Percentiles rank a stretch among this genome's conserved stretches.
Conservation (phyloP, 2,888 invertebrate genomes). For the Apotomis turbidana region DNA sequence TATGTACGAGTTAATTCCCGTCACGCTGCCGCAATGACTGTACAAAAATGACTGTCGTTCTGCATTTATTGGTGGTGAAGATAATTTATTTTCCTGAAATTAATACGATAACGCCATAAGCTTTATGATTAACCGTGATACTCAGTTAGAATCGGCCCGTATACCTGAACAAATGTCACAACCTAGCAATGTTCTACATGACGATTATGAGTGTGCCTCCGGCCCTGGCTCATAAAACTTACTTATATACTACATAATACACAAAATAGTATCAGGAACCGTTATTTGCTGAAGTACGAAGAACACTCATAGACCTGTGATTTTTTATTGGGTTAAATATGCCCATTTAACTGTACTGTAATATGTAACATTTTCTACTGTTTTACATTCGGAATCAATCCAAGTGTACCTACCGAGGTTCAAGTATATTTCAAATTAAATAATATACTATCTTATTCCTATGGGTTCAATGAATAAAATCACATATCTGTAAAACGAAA, state of each 20-base stretch:
- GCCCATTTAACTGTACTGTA: too few relatives aligned
- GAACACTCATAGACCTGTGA: too few relatives aligned
- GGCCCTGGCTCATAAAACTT: slow-evolving; percentile 16
- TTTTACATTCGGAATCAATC: too few relatives aligned
- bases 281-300: too few relatives aligned
- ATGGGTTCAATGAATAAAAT: background rate
- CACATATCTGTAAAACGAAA: background rate
- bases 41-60: slow-evolving; percentile 67
- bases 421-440: too few relatives aligned
- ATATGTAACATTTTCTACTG: too few relatives aligned
- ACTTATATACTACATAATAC: too few relatives aligned
- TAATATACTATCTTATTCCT: too few relatives aligned
- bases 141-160: slow-evolving; percentile 67
- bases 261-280: background rate
- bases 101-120: slow-evolving; percentile 58
- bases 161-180: slow-evolving; percentile 76
- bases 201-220: slow-evolving; percentile 36
- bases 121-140: slow-evolving; percentile 76
- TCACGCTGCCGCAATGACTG: slow-evolving; percentile 73
- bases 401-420: too few relatives aligned
- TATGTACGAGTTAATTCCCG: slow-evolving; percentile 44
- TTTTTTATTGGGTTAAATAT: too few relatives aligned
- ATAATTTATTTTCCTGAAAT: slow-evolving; percentile 65
- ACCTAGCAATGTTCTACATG: slow-evolving; percentile 61
- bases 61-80: slow-evolving; percentile 75